Percentiles rank a stretch among this genome's conserved stretches.
phyloP scores from a whole-genome alignment of 2,888 invertebrate species.

The Mesochorus sp. region DNA sequence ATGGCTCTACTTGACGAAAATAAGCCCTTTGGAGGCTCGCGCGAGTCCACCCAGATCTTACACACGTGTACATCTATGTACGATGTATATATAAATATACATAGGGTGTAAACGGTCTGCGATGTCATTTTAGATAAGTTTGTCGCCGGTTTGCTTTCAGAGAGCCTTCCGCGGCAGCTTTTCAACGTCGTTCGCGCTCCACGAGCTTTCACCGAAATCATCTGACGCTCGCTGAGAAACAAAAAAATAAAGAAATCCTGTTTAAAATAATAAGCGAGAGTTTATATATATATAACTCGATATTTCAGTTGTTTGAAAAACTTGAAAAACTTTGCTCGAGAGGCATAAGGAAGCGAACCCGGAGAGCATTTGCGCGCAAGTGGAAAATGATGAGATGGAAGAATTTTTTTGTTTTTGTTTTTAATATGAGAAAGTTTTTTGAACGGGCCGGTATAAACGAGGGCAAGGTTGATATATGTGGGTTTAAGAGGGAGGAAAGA shows the following conservation, averaged over 20 bases:
- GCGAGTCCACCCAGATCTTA: neutral
- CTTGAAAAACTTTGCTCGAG: too few species aligned
- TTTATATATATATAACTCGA: too few species aligned
- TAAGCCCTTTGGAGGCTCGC: constrained; percentile 73
- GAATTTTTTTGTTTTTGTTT: too few species aligned
- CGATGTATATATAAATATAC: neutral
- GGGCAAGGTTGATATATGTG: neutral
- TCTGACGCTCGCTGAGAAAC: neutral
- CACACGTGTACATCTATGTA: neutral
- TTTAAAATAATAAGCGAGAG: too few species aligned
- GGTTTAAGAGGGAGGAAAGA: neutral
- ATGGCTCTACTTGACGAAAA: constrained; percentile 69
- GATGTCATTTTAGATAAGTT: constrained; percentile 82
- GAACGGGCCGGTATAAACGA: too few species aligned
- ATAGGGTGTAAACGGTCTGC: constrained; percentile 64
- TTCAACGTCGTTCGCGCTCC: too few species aligned
- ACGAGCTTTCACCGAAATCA: neutral
- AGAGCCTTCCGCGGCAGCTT: constrained; percentile 43
- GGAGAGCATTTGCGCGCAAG: too few species aligned
- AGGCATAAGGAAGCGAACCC: too few species aligned
- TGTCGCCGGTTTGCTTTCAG: constrained; percentile 70
- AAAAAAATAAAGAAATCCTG: too few species aligned
- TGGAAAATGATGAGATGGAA: too few species aligned
- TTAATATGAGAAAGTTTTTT: too few species aligned
- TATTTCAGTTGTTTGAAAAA: too few species aligned